A percentile compares a stretch with the other conserved stretches of the same genome.
These are phyloP conservation scores for Nowickia ferox DNA, from an alignment of 2,888 invertebrate genomes.

Conservation along the genomic window DNA sequence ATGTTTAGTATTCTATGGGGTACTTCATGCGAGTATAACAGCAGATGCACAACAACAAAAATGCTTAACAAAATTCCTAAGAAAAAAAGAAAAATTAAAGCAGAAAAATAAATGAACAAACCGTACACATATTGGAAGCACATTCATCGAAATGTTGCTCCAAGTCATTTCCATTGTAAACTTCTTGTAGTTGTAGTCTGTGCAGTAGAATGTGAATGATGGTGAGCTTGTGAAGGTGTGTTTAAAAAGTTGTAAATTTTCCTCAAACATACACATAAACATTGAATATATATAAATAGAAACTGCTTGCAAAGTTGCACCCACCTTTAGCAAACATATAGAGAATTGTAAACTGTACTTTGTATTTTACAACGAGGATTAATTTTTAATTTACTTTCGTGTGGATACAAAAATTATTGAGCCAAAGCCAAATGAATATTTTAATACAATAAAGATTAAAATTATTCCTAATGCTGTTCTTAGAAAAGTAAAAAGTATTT, in stretches of 20 bases:
- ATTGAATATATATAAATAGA: neutral
- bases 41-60: conserved; percentile 20
- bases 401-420: neutral
- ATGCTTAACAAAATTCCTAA: neutral
- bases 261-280: neutral
- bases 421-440: neutral
- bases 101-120: conserved; percentile 23
- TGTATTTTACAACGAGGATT: conserved; percentile 49
- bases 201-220: neutral
- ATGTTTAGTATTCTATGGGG: conserved; percentile 56
- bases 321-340: neutral
- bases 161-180: conserved; percentile 30
- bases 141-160: conserved; percentile 35
- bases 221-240: neutral
- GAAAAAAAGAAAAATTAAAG: neutral
- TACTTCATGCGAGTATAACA: conserved; percentile 28
- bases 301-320: conserved; percentile 6
- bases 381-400: conserved; percentile 18
- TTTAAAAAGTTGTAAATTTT: conserved; percentile 44
- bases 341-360: neutral
- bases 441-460: neutral
- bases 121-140: conserved; percentile 41
- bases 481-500: too few species aligned
- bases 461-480: neutral
- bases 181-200: neutral